Evolutionary conservation across 2,113 vertebrate species (phyloP), one percentile per base, ranked within the genome.

Genomic region (Ochotona curzoniae): DNA sequence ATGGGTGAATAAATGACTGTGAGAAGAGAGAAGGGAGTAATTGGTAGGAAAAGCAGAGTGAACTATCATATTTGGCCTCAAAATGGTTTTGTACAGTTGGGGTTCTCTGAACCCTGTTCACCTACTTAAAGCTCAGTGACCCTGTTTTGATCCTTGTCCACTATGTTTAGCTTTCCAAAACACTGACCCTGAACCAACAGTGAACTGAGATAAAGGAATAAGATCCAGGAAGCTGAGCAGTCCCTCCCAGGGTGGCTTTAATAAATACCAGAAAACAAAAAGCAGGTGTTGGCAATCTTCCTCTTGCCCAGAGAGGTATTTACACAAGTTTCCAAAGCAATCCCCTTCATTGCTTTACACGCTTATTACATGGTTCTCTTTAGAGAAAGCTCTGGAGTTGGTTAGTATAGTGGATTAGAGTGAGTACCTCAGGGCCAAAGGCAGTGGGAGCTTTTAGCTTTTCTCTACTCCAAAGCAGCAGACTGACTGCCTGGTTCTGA

Each of bases 201-300:
- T 97, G 96, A 97, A 97, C 97, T 93, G 89, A 89, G 93, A 95
- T 93, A 96, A 94, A 94, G 83, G 95, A 97, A 92, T 95, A 94
- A 96, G 95, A 95, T 96, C 94, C 94, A 96, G 96, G 91, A 96
- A 94, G 94, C 91, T 95, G 81, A 95, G 87, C 74, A 69, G 85
- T 91, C 93, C 91, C 89, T 93, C 91, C 82, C 93, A 94, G 95
- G 94, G 93, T 97, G 96, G 91, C 94, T 96, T 84, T 94, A 96
- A 97, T 96, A 93, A 96, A 94, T 94, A 89, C 93, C 91, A 97
- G 95, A 97, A 96, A 97, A 97, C 96, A 96, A 87, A 96, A 97
- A 95, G 81, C 97, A 97, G 96, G 96, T 97, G 97, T 87, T 95
- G 96, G 95, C 87, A 81, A 95, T 94, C 89, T 91, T 96, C 87